These are phyloP conservation scores for Sebastes reedi DNA, from an alignment of 2,797 vertebrate genomes.

Conservation along the genomic window DNA sequence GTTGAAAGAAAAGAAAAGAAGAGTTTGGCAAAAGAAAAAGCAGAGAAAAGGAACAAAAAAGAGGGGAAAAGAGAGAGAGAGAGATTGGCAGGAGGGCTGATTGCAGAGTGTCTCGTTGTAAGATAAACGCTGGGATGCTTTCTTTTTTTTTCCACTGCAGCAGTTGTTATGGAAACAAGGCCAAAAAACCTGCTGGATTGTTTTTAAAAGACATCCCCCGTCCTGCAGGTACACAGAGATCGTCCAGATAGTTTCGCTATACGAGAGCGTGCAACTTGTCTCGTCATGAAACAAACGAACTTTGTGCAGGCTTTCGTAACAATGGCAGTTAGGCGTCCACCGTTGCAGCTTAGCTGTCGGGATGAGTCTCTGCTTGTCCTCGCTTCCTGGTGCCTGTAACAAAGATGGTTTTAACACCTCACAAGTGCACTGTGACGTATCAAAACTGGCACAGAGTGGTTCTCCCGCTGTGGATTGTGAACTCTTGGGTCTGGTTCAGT, in stretches of 20 bases:
- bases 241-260: conserved; percentile 41
- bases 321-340: conserved; percentile 72
- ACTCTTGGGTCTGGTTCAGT: not conserved
- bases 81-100: conserved; percentile 59
- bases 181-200: conserved; percentile 27
- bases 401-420: conserved; percentile 37
- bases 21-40: conserved; percentile 21
- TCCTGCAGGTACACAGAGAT: conserved; percentile 63
- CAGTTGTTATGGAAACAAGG: conserved; percentile 47
- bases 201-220: conserved; percentile 45
- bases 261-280: conserved; percentile 59
- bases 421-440: conserved; percentile 30
- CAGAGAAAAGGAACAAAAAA: conserved; percentile 54
- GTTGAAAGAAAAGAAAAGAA: conserved; percentile 58
- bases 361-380: conserved; percentile 72
- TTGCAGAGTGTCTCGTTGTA: conserved; percentile 47
- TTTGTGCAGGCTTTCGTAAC: conserved; percentile 71
- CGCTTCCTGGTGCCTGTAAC: conserved; percentile 61
- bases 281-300: conserved; percentile 65
- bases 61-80: conserved; percentile 18
- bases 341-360: conserved; percentile 62
- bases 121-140: conserved; percentile 53
- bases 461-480: conserved; percentile 8
- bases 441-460: not conserved
- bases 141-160: not conserved